Evolutionary conservation across 2,113 vertebrate genomes (phyloP), one percentile per base, ranked within the genome.

Genomic region (Platanista minor): DNA sequence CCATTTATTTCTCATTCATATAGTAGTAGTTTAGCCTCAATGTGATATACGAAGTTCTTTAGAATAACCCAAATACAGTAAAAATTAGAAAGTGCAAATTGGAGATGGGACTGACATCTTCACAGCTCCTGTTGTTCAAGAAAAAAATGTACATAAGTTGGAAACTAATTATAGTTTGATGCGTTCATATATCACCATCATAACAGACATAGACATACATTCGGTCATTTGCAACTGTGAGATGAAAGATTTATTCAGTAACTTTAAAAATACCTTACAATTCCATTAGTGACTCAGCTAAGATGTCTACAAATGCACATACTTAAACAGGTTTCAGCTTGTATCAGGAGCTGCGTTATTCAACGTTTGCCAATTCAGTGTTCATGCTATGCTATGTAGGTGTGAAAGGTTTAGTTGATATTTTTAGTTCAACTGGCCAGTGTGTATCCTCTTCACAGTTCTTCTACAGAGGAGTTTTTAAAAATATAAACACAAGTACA

Each of bases 1-100:
- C 96, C 97, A 97, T 96, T 98, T 82, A 88, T 98, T 98, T 98
- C 96, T 96, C 41, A 92, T 97, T 90, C 74, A 96, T 97, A 96
- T 61, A 20, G 17, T 97, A 97, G 97, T 97, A 97, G 77, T 54
- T 97, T 94, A 96, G 75, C 71, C 88, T 78, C 83, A 57, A 97
- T 83, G 96, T 98, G 72, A 97, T 97, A 94, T 74, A 93, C 25
- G 84, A 91, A 96, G 85, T 80, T 96, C 10, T 97, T 98, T 97
- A 8, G 46, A 93, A 93, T 98, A 95, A 87, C 59, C 95, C 92
- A 98, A 98, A 95, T 97, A 67, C 93, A 94, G 8, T 78, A 90
- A 95, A 96, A 71, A 41, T 80, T 95, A 96, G 81, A 69, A 85
- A 97, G 95, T 98, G 91, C 41, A 97, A 97, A 98, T 96, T 97